A percentile compares a stretch with the other conserved stretches of the same genome.
Evolutionary conservation across 2,797 vertebrate genomes (phyloP).

Genomic region (Menidia menidia): DNA sequence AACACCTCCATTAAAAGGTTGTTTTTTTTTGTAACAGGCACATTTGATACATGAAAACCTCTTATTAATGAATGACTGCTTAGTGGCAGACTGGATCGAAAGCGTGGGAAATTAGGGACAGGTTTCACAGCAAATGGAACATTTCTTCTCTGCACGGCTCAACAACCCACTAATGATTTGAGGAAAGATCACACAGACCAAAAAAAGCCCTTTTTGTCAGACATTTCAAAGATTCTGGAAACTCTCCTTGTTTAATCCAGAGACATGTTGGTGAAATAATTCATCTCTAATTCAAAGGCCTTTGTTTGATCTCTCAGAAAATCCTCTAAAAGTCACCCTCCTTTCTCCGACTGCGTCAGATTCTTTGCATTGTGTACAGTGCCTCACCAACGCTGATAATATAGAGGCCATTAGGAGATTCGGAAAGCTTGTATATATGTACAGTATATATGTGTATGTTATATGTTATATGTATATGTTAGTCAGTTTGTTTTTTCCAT

Average conservation of each 20-base stretch:
- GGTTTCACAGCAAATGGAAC: constrained; percentile 30
- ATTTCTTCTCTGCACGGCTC: constrained; percentile 28
- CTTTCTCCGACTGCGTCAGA: constrained; percentile 40
- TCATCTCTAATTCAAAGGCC: constrained; percentile 56
- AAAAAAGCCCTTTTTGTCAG: constrained; percentile 17
- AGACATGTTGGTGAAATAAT: constrained; percentile 42
- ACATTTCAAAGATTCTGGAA: constrained; percentile 49
- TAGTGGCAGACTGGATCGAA: constrained; percentile 21
- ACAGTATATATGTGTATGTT: too few species aligned
- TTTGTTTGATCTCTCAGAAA: constrained; percentile 62
- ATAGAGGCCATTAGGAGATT: constrained; percentile 10
- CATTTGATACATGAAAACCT: background rate
- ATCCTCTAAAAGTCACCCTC: constrained; percentile 42
- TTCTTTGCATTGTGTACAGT: constrained; percentile 1
- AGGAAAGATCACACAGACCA: constrained; percentile 49
- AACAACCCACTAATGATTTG: constrained; percentile 48
- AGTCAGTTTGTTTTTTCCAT: too few species aligned
- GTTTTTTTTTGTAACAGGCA: constrained; percentile 21
- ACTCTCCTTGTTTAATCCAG: constrained; percentile 28
- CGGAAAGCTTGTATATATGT: background rate
- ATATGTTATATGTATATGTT: too few species aligned
- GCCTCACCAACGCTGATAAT: background rate
- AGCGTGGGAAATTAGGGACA: constrained; percentile 1
- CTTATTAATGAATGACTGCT: constrained; percentile 34
- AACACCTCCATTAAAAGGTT: constrained; percentile 30